These are phyloP conservation scores for Eucidaris tribuloides DNA, from an alignment of 35 echinoderm and acorn worm genomes.

Conservation along the genomic window DNA sequence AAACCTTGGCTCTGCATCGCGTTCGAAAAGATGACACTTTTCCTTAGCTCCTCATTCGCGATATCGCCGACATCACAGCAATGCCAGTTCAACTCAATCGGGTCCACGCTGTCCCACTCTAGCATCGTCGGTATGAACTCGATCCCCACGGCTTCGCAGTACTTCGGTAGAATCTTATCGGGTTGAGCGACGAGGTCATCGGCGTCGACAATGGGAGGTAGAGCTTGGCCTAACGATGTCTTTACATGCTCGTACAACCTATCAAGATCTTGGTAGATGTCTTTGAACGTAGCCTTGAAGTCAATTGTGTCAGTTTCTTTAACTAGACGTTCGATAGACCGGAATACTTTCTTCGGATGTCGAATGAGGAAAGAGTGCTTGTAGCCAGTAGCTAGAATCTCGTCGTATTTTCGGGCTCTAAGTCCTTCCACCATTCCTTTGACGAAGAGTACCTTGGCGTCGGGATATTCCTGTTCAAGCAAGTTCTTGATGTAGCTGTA, in stretches of 20 bases:
- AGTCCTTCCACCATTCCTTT: slow-evolving; percentile 4
- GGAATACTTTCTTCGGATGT: background rate
- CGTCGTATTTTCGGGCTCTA: background rate
- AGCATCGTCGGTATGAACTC: slow-evolving; percentile 21
- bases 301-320: background rate
- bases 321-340: background rate
- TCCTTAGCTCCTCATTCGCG: background rate
- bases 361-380: slow-evolving; percentile 41
- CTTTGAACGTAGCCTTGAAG: background rate
- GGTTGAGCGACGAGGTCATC: slow-evolving; percentile 39
- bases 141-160: slow-evolving; percentile 31
- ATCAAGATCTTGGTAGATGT: background rate
- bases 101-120: slow-evolving; percentile 31
- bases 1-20: slow-evolving; percentile 40
- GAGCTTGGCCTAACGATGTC: background rate
- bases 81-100: slow-evolving; percentile 17
- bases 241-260: background rate
- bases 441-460: slow-evolving; percentile 16
- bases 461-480: slow-evolving; percentile 18
- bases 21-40: slow-evolving; percentile 28
- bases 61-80: background rate
- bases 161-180: slow-evolving; percentile 11
- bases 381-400: background rate
- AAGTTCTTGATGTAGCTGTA: slow-evolving; percentile 2
- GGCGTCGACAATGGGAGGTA: slow-evolving; percentile 29